Evolutionary conservation across 2,797 vertebrate genomes (phyloP).

Genomic region (Xerus rutilus): DNA sequence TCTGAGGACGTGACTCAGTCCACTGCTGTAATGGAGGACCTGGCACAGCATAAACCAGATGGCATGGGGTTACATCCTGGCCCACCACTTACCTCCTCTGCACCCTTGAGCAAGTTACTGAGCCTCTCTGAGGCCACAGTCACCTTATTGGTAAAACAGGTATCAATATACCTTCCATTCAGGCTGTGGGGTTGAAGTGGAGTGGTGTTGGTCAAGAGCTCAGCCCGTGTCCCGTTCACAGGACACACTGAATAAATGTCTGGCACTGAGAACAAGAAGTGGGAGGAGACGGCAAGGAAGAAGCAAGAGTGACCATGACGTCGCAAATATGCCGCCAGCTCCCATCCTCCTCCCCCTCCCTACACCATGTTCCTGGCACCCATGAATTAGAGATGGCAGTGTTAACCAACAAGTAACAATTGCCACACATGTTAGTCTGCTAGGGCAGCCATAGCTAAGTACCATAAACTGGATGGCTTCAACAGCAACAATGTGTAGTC

Average conservation of each 20-base stretch:
- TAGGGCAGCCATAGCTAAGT: not conserved
- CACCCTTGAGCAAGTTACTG: not conserved
- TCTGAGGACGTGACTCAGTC: not conserved
- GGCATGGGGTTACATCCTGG: not conserved
- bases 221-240: not conserved
- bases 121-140: not conserved
- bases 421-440: not conserved
- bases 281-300: not conserved
- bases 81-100: not conserved
- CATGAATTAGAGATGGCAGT: not conserved
- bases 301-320: not conserved
- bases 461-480: not conserved
- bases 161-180: not conserved
- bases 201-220: not conserved
- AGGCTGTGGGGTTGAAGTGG: not conserved
- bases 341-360: not conserved
- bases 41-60: not conserved
- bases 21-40: not conserved
- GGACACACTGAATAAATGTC: not conserved
- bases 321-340: not conserved
- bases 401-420: not conserved
- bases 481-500: not conserved
- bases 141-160: not conserved
- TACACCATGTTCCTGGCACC: rapidly evolving
- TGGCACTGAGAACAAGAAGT: not conserved